Percentiles rank a stretch among this genome's conserved stretches.
phyloP scores from a whole-genome alignment of 2,797 vertebrate species.

The Sphaeramia orbicularis region DNA sequence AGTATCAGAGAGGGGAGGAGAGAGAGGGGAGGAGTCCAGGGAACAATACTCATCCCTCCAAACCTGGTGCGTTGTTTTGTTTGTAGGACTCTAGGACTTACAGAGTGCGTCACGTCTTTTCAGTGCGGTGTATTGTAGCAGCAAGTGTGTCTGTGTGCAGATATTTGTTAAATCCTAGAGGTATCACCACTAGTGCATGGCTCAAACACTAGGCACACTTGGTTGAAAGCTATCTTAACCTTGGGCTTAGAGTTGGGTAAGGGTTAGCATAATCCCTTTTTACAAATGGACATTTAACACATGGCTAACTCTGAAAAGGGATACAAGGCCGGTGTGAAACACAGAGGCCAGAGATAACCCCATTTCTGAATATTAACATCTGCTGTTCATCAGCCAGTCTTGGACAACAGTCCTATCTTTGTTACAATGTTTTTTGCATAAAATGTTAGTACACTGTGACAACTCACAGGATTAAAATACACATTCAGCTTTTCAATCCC shows the following conservation, averaged over 20 bases:
- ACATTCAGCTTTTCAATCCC: conserved; percentile 10
- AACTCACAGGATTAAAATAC: neutral
- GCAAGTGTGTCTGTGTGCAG: conserved; percentile 13
- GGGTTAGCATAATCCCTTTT: conserved; percentile 15
- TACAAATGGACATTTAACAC: conserved; percentile 7
- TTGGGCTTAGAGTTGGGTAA: conserved; percentile 16
- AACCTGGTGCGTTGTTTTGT: conserved; percentile 69
- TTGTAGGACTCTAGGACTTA: conserved; percentile 30
- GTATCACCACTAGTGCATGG: neutral
- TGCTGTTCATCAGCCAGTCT: neutral
- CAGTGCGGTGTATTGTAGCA: conserved; percentile 1
- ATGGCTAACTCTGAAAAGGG: neutral
- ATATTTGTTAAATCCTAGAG: neutral
- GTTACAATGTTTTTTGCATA: neutral
- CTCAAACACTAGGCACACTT: neutral
- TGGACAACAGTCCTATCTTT: neutral
- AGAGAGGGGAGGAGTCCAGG: conserved; percentile 76
- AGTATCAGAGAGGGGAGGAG: conserved; percentile 76
- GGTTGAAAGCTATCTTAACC: conserved; percentile 25
- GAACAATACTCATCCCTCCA: conserved; percentile 70
- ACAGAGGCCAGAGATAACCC: neutral
- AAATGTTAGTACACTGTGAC: conserved; percentile 1
- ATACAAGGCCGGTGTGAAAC: neutral
- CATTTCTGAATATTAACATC: conserved; percentile 1
- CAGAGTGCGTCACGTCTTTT: conserved; percentile 12